Conservation (phyloP, 2,113 vertebrate species). For the Tricholaema leucomelas region DNA sequence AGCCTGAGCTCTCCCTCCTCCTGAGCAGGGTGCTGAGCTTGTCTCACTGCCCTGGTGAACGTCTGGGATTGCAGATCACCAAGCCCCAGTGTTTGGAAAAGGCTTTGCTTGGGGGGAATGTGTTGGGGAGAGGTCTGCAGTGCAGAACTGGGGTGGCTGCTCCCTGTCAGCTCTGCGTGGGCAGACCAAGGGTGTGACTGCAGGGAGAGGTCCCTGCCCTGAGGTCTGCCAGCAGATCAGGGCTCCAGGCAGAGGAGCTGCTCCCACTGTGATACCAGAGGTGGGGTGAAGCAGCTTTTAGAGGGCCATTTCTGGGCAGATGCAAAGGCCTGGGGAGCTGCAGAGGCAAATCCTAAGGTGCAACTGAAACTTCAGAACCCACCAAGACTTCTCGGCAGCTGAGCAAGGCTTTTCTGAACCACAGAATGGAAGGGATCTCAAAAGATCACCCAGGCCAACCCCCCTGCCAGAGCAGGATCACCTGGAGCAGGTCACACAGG, state of each 20-base stretch:
- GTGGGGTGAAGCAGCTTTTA: neutral
- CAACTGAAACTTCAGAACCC: slow-evolving; percentile 4
- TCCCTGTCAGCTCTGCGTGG: neutral
- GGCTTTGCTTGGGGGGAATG: neutral
- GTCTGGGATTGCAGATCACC: neutral
- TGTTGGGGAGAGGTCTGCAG: neutral
- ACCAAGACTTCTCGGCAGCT: neutral
- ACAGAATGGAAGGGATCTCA: too few species aligned
- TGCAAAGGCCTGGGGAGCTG: neutral
- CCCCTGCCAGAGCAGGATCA: too few species aligned
- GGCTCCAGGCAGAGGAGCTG: neutral
- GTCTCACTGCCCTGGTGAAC: neutral
- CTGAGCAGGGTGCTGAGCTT: neutral
- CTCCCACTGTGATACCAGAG: rapidly evolving
- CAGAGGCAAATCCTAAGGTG: neutral
- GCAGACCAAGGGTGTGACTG: neutral
- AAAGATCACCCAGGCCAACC: too few species aligned
- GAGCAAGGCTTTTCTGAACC: neutral
- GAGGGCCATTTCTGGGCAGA: neutral
- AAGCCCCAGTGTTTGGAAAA: neutral
- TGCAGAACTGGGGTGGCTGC: neutral
- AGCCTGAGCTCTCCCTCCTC: neutral
- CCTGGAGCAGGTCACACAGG: too few species aligned
- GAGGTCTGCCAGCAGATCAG: neutral
- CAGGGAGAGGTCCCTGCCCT: neutral